Evolutionary conservation across 2,888 invertebrate genomes (phyloP), one percentile per base, ranked within the genome.

Genomic region (Deilephila elpenor): DNA sequence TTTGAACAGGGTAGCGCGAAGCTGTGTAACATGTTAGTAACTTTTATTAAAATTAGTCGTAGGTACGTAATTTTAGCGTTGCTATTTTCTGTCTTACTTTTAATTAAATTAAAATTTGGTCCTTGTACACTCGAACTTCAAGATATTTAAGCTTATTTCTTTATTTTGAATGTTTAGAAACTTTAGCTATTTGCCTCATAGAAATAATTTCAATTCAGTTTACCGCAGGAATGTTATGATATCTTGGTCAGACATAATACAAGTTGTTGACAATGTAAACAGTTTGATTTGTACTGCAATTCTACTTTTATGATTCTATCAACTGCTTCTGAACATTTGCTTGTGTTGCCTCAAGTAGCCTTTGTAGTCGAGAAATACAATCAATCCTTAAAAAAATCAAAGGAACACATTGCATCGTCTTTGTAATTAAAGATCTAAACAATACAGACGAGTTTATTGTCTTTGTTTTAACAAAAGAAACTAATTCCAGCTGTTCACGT

Each of bases 341-440:
- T 56, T n/a, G 56, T 56, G 1, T 56, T 6, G 5, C 56, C n/a
- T 56, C n/a, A 1, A n/a, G 7, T 14, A 19, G 19, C 19, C 17
- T 56, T 56, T 56, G 56, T 56, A 56, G 56, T 56, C 56, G n/a
- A n/a, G 6, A 56, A 14, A 44, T 44, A 44, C 44, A 44, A 7
- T 56, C 56, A 56, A 56, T 56, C 5, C n/a, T 53, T 44, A 11
- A 44, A 56, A 56, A 56, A 56, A 56, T 56, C 56, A 56, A 56
- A 56, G 56, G 56, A 56, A 56, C 44, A 56, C n/a, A n/a, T n/a
- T 56, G n/a, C n/a, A 56, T 56, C 56, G 56, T 56, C 56, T 56
- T 56, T 56, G 56, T 56, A 17, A 56, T 56, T 56, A 56, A 56
- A 56, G 56, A 56, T 56, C 56, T 56, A n/a, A 56, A 56, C 56